These are phyloP conservation scores for Chionomys nivalis DNA, from an alignment of 2,113 vertebrate genomes.

Conservation along the genomic window DNA sequence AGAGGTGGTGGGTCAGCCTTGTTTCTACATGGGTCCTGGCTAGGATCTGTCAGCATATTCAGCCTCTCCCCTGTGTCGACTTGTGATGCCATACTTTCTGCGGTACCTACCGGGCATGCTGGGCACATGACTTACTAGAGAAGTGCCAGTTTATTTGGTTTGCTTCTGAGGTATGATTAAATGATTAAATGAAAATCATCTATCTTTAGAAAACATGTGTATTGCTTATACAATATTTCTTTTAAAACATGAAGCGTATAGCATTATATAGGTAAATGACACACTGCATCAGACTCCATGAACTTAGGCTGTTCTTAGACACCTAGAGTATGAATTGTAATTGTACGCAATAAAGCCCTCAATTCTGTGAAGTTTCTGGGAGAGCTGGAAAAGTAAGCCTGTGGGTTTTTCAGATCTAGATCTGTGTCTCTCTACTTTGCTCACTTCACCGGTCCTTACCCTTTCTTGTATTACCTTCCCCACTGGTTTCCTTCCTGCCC, in stretches of 20 bases:
- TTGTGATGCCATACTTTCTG: not conserved
- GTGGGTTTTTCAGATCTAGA: not conserved
- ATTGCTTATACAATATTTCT: not conserved
- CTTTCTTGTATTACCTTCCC: not conserved
- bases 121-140: not conserved
- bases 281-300: not conserved
- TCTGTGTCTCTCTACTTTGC: not conserved
- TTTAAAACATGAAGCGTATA: not conserved
- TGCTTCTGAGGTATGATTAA: conserved; percentile 25
- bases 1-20: not conserved
- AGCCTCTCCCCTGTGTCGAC: not conserved
- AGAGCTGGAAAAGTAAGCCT: not conserved
- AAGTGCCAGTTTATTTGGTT: conserved; percentile 35
- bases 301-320: not conserved
- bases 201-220: not conserved
- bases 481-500: not conserved
- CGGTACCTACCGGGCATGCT: not conserved
- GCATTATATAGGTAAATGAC: conserved; percentile 7
- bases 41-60: not conserved
- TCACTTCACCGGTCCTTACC: not conserved
- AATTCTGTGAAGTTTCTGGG: not conserved
- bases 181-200: not conserved
- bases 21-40: not conserved
- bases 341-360: not conserved
- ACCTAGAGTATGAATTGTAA: not conserved